Conservation (phyloP, 1,140 invertebrate genomes). For the Oryzaephilus surinamensis region DNA sequence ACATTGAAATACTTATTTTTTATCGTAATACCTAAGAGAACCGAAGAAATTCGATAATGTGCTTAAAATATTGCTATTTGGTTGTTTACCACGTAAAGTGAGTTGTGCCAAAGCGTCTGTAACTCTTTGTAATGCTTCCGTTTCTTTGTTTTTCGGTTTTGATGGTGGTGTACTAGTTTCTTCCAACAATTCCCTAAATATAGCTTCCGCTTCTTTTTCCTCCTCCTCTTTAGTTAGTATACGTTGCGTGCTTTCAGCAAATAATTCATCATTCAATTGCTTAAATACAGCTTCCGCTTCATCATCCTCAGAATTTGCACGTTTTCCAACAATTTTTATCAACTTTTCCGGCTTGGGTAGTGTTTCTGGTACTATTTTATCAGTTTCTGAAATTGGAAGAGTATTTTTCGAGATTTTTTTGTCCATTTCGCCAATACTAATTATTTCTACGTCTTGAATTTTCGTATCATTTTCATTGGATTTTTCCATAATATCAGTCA, state of each 20-base stretch:
- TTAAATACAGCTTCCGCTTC: conserved; percentile 22
- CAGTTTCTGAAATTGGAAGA: background rate
- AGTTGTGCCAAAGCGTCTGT: conserved; percentile 23
- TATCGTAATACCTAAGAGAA: conserved; percentile 11
- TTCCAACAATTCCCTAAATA: conserved; percentile 29
- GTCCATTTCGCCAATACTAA: conserved; percentile 7
- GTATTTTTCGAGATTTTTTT: conserved; percentile 6
- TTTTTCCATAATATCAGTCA: conserved; percentile 3
- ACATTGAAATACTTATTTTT: conserved; percentile 7
- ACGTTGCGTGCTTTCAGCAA: conserved; percentile 16
- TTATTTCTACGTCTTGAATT: conserved; percentile 16
- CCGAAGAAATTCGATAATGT: conserved; percentile 23
- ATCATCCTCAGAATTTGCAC: conserved; percentile 13
- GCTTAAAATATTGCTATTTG: conserved; percentile 14
- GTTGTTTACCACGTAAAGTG: conserved; percentile 12
- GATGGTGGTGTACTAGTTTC: conserved; percentile 23
- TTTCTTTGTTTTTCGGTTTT: conserved; percentile 5
- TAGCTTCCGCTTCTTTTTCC: conserved; percentile 23
- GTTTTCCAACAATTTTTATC: conserved; percentile 13
- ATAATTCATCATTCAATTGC: conserved; percentile 21
- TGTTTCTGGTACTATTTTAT: conserved; percentile 1
- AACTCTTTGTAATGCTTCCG: conserved; percentile 18
- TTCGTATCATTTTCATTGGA: conserved; percentile 5
- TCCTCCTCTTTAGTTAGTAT: conserved; percentile 10
- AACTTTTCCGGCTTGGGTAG: conserved; percentile 16